These are phyloP conservation scores for Callimico goeldii DNA, from an alignment of 2,797 vertebrate genomes.

Conservation along the genomic window DNA sequence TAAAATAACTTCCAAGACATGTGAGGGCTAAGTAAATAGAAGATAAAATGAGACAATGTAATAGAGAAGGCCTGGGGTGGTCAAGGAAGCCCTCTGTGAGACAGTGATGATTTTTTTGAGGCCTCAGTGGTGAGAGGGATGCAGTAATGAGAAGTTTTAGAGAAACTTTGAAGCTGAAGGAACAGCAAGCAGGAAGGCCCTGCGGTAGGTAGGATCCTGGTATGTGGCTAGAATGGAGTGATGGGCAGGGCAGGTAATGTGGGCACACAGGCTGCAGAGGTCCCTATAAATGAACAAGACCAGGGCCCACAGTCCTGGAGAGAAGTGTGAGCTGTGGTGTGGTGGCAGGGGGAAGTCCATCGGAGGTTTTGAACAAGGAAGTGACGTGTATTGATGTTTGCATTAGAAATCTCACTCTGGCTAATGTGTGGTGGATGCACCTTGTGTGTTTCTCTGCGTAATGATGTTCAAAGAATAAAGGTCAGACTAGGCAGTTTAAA, in stretches of 20 bases:
- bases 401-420: background rate
- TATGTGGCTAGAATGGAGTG: background rate
- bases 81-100: background rate
- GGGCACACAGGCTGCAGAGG: background rate
- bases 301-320: background rate
- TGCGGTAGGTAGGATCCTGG: background rate
- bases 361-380: background rate
- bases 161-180: background rate
- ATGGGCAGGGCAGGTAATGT: background rate
- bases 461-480: background rate
- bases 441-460: background rate
- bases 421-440: background rate
- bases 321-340: background rate
- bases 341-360: background rate
- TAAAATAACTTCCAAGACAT: background rate
- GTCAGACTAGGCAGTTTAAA: background rate
- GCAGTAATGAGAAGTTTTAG: background rate
- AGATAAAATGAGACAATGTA: background rate
- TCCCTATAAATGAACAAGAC: background rate
- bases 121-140: background rate
- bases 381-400: background rate
- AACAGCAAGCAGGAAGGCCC: background rate
- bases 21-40: background rate
- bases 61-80: background rate
- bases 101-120: background rate